phyloP scores from a whole-genome alignment of 2,797 vertebrate genomes.

The Manis crassicaudata region DNA sequence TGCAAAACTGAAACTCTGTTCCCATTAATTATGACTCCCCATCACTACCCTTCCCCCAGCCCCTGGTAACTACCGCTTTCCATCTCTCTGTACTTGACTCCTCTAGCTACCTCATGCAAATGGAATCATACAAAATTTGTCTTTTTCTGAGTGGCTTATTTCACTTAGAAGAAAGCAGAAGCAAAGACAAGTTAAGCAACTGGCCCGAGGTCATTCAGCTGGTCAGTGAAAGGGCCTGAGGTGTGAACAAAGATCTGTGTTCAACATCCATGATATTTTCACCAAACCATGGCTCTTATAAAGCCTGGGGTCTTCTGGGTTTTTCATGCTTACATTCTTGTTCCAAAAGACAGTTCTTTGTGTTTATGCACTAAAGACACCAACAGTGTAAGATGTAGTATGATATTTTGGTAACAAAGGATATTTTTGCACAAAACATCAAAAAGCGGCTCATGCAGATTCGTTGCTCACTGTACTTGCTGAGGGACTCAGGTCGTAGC shows the following conservation, averaged over 20 bases:
- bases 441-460: slow-evolving; percentile 16
- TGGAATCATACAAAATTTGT: not conserved
- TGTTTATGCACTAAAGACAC: slow-evolving; percentile 11
- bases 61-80: not conserved
- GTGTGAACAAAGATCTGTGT: not conserved
- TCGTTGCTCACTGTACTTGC: not conserved
- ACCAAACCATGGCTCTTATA: not conserved
- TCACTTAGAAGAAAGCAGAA: not conserved
- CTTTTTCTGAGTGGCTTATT: not conserved
- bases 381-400: not conserved
- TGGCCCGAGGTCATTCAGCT: not conserved
- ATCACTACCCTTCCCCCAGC: accelerated
- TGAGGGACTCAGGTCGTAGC: not conserved
- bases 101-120: not conserved
- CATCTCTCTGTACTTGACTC: not conserved
- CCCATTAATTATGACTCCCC: not conserved
- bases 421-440: slow-evolving; percentile 46
- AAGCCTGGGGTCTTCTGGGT: not conserved
- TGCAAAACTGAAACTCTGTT: not conserved
- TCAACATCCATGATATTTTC: not conserved
- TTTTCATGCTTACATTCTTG: not conserved
- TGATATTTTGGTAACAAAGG: slow-evolving; percentile 54
- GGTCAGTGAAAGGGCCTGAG: not conserved
- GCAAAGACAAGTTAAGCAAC: not conserved
- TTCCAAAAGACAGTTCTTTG: not conserved